A percentile compares a stretch with the other conserved stretches of the same genome.
Conservation (phyloP, 2,888 invertebrate species). For the Thecophora atra region DNA sequence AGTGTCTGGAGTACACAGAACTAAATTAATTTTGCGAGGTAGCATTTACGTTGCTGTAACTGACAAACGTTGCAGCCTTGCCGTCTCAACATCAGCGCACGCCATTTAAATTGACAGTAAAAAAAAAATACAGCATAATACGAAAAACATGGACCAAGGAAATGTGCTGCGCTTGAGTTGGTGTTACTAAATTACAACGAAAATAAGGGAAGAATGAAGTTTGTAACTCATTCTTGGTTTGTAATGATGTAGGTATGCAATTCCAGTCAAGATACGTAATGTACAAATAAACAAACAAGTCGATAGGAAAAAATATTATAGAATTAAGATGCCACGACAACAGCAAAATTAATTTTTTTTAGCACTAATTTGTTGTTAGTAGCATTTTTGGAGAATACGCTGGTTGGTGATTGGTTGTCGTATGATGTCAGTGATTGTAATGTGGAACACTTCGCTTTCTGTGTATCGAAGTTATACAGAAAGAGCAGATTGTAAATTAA, state of each 20-base stretch:
- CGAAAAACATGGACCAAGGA: constrained; percentile 52
- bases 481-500: too few relatives aligned
- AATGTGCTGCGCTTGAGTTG: constrained; percentile 27
- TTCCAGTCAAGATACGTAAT: constrained; percentile 41
- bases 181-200: too few relatives aligned
- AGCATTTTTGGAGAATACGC: not conserved
- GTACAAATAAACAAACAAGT: constrained; percentile 39
- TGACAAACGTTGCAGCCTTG: constrained; percentile 38
- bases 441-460: too few relatives aligned
- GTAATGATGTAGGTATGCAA: too few relatives aligned
- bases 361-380: not conserved
- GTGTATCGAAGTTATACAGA: too few relatives aligned
- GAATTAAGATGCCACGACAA: constrained; percentile 44
- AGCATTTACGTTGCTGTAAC: constrained; percentile 34
- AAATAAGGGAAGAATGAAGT: not conserved
- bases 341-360: constrained; percentile 39
- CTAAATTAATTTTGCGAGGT: constrained; percentile 46
- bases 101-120: constrained; percentile 18
- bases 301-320: constrained; percentile 36
- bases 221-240: too few relatives aligned
- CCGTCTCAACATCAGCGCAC: constrained; percentile 35
- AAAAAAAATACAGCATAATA: not conserved
- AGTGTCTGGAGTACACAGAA: constrained; percentile 46
- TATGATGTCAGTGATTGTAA: too few relatives aligned
- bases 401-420: too few relatives aligned